Evolutionary conservation across 2,888 invertebrate species (phyloP).

Genomic region (Drosophila kuntzei): DNA sequence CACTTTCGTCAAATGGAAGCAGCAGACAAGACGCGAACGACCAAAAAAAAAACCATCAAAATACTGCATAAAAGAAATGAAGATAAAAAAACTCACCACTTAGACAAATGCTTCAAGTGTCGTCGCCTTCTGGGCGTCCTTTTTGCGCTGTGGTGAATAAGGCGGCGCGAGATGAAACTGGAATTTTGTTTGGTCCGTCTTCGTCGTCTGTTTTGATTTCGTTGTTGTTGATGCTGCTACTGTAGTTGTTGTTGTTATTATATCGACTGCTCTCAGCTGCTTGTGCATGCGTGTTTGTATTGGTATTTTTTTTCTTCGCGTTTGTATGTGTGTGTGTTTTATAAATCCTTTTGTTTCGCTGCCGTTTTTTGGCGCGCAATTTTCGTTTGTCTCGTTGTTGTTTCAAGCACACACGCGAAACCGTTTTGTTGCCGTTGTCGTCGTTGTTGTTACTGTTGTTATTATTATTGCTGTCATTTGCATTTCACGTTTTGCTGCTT

Average conservation of each 20-base stretch:
- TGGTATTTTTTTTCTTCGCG: constrained; percentile 32
- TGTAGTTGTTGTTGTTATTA: constrained; percentile 26
- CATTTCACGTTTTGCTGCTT: constrained; percentile 77
- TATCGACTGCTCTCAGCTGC: constrained; percentile 61
- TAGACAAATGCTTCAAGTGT: constrained; percentile 58
- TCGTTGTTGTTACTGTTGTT: constrained; percentile 37
- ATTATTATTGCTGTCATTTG: constrained; percentile 60
- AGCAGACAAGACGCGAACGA: constrained; percentile 8
- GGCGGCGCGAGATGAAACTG: constrained; percentile 56
- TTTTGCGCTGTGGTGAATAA: constrained; percentile 45
- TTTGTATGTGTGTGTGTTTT: constrained; percentile 45
- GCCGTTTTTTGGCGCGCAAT: constrained; percentile 74
- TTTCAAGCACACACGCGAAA: constrained; percentile 57
- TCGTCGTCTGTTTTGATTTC: constrained; percentile 68
- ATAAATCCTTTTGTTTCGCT: constrained; percentile 72
- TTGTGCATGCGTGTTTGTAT: constrained; percentile 49
- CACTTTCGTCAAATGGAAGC: constrained; percentile 65
- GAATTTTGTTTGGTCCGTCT: constrained; percentile 58
- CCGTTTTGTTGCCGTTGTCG: constrained; percentile 47
- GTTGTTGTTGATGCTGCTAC: constrained; percentile 38
- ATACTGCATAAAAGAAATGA: constrained; percentile 29
- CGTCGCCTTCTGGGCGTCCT: constrained; percentile 60
- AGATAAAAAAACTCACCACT: constrained; percentile 65
- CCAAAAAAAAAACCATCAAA: constrained; percentile 27
- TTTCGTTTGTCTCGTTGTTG: constrained; percentile 43